Evolutionary conservation across 2,113 vertebrate genomes (phyloP).

Genomic region (Pachycephala philippinensis): DNA sequence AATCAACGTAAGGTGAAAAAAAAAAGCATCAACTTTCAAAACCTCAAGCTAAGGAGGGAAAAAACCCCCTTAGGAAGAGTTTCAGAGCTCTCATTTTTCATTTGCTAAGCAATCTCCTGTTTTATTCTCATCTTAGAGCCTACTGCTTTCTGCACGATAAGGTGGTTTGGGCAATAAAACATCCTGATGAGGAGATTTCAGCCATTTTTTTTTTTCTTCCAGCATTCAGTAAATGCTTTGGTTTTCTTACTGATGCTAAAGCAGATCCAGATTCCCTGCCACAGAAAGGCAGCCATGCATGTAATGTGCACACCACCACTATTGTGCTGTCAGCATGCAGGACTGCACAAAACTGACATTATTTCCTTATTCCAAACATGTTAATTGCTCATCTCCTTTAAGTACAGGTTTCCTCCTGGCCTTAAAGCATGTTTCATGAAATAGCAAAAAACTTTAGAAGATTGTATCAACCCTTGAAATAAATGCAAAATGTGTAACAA

Average conservation of each 20-base stretch:
- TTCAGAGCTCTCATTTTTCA: not conserved
- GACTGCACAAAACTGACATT: not conserved
- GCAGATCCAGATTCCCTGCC: not conserved
- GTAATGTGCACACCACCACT: not conserved
- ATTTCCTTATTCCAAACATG: not conserved
- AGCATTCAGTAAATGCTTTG: not conserved
- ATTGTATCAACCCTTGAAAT: not conserved
- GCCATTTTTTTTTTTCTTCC: not conserved
- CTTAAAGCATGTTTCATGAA: not conserved
- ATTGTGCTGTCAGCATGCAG: not conserved
- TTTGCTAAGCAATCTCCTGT: not conserved
- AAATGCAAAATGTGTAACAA: not conserved
- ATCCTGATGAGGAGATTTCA: not conserved
- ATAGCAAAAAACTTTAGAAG: not conserved
- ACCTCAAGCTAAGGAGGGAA: not conserved
- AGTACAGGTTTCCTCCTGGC: not conserved
- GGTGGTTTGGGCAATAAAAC: not conserved
- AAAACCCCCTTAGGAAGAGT: not conserved
- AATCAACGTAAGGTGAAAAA: not conserved
- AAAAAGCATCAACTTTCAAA: not conserved
- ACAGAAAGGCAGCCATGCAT: not conserved
- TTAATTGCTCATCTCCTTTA: constrained; percentile 1
- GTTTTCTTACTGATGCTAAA: not conserved
- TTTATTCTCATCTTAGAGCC: not conserved
- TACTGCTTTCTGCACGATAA: not conserved